These are phyloP conservation scores for Stichopus horrens DNA, from an alignment of 53 echinoderm and acorn worm species.

Conservation along the genomic window DNA sequence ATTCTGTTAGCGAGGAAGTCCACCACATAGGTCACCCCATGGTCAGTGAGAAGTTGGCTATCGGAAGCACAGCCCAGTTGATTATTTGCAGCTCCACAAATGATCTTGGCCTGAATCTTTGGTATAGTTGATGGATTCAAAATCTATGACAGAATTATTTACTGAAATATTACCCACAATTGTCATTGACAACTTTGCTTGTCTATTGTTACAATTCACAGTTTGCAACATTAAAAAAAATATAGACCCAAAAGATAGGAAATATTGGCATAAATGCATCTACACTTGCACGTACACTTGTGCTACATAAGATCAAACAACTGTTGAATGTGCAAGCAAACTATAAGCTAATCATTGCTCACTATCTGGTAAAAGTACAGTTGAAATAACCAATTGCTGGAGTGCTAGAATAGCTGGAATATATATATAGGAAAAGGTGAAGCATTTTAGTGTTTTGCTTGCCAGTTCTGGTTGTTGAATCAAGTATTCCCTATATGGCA, in stretches of 20 bases:
- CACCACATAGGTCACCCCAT: slow-evolving; percentile 75
- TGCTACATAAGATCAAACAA: too few relatives aligned
- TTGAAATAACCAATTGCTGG: too few relatives aligned
- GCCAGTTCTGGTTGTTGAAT: too few relatives aligned
- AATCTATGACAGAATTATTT: slow-evolving; percentile 39
- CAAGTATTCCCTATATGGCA: too few relatives aligned
- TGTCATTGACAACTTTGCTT: neutral
- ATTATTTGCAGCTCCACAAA: slow-evolving; percentile 85
- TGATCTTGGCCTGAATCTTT: slow-evolving; percentile 70
- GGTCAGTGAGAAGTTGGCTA: slow-evolving; percentile 66
- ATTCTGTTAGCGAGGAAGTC: slow-evolving; percentile 85
- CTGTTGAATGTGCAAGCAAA: too few relatives aligned
- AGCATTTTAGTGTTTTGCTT: too few relatives aligned
- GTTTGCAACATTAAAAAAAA: neutral
- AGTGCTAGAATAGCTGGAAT: too few relatives aligned
- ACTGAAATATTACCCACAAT: neutral
- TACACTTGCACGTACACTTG: too few relatives aligned
- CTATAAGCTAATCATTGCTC: too few relatives aligned
- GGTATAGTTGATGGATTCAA: slow-evolving; percentile 76
- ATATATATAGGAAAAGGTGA: too few relatives aligned
- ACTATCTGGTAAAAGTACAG: too few relatives aligned
- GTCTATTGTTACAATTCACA: neutral
- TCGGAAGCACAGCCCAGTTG: slow-evolving; percentile 73
- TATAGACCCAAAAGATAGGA: neutral
- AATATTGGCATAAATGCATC: too few relatives aligned